Conservation (phyloP, 2,797 vertebrate species). For the Tapera naevia region DNA sequence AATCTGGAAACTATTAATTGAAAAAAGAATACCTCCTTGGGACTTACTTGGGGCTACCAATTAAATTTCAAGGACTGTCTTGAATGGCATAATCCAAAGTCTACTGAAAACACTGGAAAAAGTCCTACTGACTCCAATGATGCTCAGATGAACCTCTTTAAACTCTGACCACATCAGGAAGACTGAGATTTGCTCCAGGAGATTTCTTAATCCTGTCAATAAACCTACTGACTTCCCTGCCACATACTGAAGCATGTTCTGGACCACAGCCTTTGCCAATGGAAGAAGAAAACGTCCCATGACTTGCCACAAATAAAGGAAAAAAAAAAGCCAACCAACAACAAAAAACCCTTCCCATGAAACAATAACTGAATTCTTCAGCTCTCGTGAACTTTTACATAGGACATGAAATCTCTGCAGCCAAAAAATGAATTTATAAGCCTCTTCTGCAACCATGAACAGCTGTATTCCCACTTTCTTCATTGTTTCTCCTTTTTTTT, state of each 20-base stretch:
- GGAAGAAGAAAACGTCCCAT: background rate
- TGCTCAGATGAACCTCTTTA: background rate
- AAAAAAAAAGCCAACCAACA: fast-evolving
- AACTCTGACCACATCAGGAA: background rate
- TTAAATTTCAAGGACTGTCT: background rate
- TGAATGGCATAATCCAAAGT: background rate
- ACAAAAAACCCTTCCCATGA: background rate
- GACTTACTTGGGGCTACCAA: background rate
- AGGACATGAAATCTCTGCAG: background rate
- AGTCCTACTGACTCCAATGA: background rate
- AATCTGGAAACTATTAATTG: background rate
- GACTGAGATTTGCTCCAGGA: background rate
- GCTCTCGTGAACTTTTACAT: background rate
- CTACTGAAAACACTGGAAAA: background rate
- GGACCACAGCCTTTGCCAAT: background rate
- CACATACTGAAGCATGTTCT: background rate
- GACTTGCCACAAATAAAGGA: background rate
- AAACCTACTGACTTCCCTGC: background rate
- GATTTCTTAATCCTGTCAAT: background rate
- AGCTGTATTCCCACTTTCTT: background rate
- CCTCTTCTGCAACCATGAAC: background rate
- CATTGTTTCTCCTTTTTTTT: background rate
- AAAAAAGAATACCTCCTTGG: background rate
- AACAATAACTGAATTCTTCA: background rate
- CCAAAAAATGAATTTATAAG: background rate